Base-by-base conservation (phyloP, 2,888 invertebrate species). In the Orchesellides sinensis region DNA sequence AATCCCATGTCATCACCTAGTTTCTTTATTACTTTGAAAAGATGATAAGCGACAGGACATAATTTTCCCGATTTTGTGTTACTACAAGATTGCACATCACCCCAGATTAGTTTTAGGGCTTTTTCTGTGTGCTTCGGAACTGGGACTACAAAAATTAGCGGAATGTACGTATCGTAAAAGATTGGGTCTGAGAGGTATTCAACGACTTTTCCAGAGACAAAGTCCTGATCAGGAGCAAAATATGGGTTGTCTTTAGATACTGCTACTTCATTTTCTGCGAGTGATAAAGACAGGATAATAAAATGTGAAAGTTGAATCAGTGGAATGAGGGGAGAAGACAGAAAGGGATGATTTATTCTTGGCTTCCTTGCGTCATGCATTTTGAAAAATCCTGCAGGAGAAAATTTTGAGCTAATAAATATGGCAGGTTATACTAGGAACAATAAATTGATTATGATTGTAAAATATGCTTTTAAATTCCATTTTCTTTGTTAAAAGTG, bases 21-120 rank as follows among this genome's bases (percentile, higher is more conserved):
- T 45, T 83, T 85, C n/a, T 69, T 68, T 19, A 83, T 78, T n/a
- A 85, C 59, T 74, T 84, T 69, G 32, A 81, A 83, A 12, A 85
- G 66, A 66, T 84, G 85, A 54, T 70, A 81, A 0, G 84, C 84
- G n/a, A 84, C 80, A 14, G 85, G 85, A 47, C 85, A 85, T 1
- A 85, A n/a, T 54, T 85, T 84, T n/a, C 81, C 84, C 6, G 27
- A 10, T n/a, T 35, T 49, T 1, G 69, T 3, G 29, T 63, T 75
- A 10, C 35, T 47, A 17, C 84, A 84, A 3, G 40, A 52, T 14
- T 70, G 25, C 17, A 54, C 84, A 2, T 84, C 63, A 17, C 82
- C 73, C 81, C 84, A 85, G 1, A 83, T 59, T 1, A 85, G 47
- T 25, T 66, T 80, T 3, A 84, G 32, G 3, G 85, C 85, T 10